These are phyloP conservation scores for Thera obeliscata DNA, from an alignment of 2,888 invertebrate genomes.

Conservation along the genomic window DNA sequence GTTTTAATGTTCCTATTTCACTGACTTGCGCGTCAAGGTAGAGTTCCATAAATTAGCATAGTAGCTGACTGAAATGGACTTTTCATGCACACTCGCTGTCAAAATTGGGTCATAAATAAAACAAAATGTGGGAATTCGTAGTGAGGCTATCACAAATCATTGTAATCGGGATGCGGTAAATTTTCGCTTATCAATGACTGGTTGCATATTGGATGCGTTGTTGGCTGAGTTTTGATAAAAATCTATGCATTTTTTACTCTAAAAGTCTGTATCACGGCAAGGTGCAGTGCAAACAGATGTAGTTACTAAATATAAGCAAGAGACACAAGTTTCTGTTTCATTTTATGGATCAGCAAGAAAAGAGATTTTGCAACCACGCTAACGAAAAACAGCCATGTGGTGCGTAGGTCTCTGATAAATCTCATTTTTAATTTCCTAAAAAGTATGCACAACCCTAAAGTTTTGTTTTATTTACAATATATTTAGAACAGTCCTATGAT, in stretches of 20 bases:
- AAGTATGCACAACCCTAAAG: no score
- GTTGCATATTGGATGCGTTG: conserved; percentile 28
- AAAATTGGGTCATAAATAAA: conserved; percentile 49
- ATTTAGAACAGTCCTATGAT: no score
- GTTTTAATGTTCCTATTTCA: conserved; percentile 27
- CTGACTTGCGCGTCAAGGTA: conserved; percentile 20
- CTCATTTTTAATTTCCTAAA: no score
- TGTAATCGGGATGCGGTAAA: conserved; percentile 28
- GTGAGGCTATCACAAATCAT: conserved; percentile 49
- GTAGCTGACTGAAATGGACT: conserved; percentile 43
- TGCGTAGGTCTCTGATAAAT: no score
- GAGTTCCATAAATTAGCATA: conserved; percentile 33
- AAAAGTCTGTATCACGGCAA: not conserved
- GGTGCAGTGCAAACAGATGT: no score
- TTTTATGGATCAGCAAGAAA: no score
- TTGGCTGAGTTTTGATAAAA: not conserved
- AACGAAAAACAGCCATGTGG: no score
- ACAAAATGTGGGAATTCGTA: conserved; percentile 32
- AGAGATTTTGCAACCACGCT: no score
- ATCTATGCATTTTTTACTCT: not conserved
- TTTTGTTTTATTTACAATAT: no score
- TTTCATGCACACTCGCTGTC: conserved; percentile 46
- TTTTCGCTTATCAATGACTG: conserved; percentile 33
- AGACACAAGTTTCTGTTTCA: no score
- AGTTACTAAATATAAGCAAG: no score